These are phyloP conservation scores for Sebastes jordani DNA, from an alignment of 2,797 vertebrate genomes.

Conservation along the genomic window DNA sequence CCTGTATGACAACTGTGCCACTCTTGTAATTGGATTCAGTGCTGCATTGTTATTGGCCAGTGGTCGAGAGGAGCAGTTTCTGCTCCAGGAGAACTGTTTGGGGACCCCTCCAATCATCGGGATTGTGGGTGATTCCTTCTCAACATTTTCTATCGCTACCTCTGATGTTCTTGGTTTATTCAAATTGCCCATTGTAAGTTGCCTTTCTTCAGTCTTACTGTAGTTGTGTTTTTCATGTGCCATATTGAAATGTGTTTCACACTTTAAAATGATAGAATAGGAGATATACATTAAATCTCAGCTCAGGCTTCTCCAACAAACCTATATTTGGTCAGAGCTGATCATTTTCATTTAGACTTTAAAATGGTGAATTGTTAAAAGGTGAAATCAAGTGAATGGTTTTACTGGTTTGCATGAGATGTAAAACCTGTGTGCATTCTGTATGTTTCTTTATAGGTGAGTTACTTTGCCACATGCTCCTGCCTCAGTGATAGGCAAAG, in stretches of 20 bases:
- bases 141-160: conserved; percentile 55
- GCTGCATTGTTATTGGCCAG: conserved; percentile 67
- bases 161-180: conserved; percentile 55
- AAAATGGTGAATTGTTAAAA: background rate
- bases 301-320: background rate
- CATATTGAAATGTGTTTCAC: background rate
- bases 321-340: background rate
- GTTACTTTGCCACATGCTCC: conserved; percentile 73
- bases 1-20: conserved; percentile 80
- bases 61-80: conserved; percentile 47
- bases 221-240: background rate
- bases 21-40: conserved; percentile 72
- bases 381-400: background rate
- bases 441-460: conserved; percentile 62
- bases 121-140: conserved; percentile 62
- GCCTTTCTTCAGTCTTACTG: background rate
- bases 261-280: background rate
- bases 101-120: conserved; percentile 55
- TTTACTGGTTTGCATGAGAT: background rate
- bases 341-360: background rate
- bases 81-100: conserved; percentile 36
- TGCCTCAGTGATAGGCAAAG: conserved; percentile 49
- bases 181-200: conserved; percentile 24
- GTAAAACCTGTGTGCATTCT: background rate
- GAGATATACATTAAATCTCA: background rate